These are phyloP conservation scores for Calliopum simillimum DNA, from an alignment of 2,888 invertebrate genomes.

Conservation along the genomic window DNA sequence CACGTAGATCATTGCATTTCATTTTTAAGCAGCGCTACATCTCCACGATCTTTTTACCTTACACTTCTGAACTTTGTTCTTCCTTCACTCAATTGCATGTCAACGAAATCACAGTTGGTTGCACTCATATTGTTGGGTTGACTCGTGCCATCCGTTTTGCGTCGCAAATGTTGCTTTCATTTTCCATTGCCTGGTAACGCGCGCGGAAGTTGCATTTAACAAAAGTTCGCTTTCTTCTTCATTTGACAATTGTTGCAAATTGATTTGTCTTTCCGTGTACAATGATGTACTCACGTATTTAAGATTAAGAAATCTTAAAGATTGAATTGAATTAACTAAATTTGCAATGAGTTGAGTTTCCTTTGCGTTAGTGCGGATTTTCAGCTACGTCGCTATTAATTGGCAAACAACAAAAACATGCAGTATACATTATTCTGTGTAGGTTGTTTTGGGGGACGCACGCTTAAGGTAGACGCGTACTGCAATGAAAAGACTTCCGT, in stretches of 20 bases:
- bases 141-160: conserved; percentile 28
- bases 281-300: too few species aligned
- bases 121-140: not conserved
- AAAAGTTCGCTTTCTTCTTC: not conserved
- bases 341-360: not conserved
- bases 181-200: not conserved
- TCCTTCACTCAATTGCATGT: not conserved
- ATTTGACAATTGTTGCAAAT: conserved; percentile 25
- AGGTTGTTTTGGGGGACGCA: too few species aligned
- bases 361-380: not conserved
- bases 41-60: too few species aligned
- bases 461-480: too few species aligned
- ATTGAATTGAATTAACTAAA: conserved; percentile 32
- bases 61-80: too few species aligned
- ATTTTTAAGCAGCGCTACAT: not conserved
- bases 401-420: conserved; percentile 12
- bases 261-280: conserved; percentile 29
- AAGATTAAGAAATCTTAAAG: conserved; percentile 18
- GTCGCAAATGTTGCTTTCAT: not conserved
- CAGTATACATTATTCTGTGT: too few species aligned
- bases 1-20: too few species aligned
- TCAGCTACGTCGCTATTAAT: conserved; percentile 18
- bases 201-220: conserved; percentile 26
- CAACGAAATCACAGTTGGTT: not conserved
- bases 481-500: too few species aligned